These are phyloP conservation scores for Cephus sareptanus DNA, from an alignment of 2,888 invertebrate species.

Conservation along the genomic window DNA sequence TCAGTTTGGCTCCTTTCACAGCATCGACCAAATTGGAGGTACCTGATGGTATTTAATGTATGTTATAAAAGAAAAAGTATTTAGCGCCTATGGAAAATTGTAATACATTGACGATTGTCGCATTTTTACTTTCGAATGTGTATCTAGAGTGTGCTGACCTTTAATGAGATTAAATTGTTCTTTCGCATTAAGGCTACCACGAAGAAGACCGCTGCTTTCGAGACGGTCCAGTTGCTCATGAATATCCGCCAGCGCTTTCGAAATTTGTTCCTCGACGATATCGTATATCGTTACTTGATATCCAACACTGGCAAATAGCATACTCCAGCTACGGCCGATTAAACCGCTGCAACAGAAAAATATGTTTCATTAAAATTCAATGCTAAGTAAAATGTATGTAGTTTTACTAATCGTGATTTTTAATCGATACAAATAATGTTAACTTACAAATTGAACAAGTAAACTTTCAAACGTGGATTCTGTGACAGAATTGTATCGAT, in stretches of 20 bases:
- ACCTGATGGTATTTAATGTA: conserved; percentile 63
- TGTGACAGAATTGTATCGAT: not conserved
- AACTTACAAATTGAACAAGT: not conserved
- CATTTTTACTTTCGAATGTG: not conserved
- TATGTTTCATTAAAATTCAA: not conserved
- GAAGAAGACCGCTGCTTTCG: conserved; percentile 78
- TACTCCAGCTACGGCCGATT: conserved; percentile 96
- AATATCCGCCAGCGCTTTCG: conserved; percentile 80
- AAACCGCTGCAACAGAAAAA: conserved; percentile 78
- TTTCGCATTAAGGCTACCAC: conserved; percentile 79
- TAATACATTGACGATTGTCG: not conserved
- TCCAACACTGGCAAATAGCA: conserved; percentile 94
- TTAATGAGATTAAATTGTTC: conserved; percentile 83
- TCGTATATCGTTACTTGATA: conserved; percentile 91
- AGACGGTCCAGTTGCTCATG: conserved; percentile 77
- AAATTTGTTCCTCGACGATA: conserved; percentile 79
- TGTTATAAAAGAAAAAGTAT: not conserved
- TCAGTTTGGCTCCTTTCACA: conserved; percentile 80
- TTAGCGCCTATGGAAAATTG: not conserved
- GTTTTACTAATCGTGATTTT: not conserved
- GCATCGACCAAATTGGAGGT: conserved; percentile 76
- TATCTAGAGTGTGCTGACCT: conserved; percentile 63
- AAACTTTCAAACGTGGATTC: not conserved
- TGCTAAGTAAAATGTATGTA: not conserved
- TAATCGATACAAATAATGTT: not conserved